phyloP scores from a whole-genome alignment of 37 sponge, comb jelly and placozoan species.

The Spongia lamella region DNA sequence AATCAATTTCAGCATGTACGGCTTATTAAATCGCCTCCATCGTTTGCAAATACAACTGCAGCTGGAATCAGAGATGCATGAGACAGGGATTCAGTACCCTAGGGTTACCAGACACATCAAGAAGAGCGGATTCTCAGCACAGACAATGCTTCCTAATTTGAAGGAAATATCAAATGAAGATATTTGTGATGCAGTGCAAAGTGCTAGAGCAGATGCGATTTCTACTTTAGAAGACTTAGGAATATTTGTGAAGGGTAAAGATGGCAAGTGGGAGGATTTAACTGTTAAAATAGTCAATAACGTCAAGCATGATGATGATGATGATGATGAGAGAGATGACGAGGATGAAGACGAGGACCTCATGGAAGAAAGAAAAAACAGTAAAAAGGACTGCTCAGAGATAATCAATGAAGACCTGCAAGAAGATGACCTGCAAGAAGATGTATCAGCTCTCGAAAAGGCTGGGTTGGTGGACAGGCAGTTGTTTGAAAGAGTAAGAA shows the following conservation, averaged over 20 bases:
- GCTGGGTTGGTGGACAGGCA: no score
- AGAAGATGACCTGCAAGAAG: no score
- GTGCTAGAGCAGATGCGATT: slow-evolving; percentile 12
- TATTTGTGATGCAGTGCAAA: slow-evolving; percentile 14
- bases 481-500: no score
- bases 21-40: slow-evolving; percentile 22
- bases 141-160: no score
- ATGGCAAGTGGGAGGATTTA: not conserved
- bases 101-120: not conserved
- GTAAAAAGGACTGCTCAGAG: not conserved
- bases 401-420: not conserved
- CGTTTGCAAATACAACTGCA: slow-evolving; percentile 34
- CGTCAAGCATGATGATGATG: not conserved
- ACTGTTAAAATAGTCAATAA: not conserved
- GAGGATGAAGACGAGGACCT: slow-evolving; percentile 27
- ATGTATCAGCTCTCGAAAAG: no score
- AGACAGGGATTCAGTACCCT: slow-evolving; percentile 13
- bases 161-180: slow-evolving; percentile 6
- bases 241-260: not conserved
- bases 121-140: not conserved
- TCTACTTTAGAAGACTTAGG: slow-evolving; percentile 29
- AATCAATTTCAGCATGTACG: slow-evolving; percentile 42
- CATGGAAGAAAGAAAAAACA: not conserved
- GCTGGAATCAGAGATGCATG: slow-evolving; percentile 15
- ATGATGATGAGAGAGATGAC: slow-evolving; percentile 19